Evolutionary conservation across 2,113 vertebrate genomes (phyloP).

Genomic region (Aphyosemion australe): DNA sequence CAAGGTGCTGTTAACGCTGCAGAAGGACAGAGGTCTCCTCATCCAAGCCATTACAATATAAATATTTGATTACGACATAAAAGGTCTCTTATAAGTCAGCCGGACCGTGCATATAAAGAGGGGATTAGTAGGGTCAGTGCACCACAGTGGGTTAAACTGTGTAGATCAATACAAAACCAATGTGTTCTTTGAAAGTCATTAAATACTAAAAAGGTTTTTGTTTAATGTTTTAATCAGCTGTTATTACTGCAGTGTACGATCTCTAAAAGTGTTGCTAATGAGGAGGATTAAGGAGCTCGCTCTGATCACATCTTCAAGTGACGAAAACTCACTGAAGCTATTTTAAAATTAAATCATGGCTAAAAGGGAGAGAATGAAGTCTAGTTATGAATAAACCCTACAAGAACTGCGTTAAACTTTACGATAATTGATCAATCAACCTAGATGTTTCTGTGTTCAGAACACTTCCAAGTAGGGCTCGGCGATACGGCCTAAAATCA

Average conservation of each 20-base stretch:
- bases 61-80: constrained; percentile 76
- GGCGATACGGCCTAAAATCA: no score
- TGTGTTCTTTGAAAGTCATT: constrained; percentile 50
- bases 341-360: no score
- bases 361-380: no score
- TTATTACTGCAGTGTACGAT: constrained; percentile 18
- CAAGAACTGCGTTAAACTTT: no score
- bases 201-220: constrained; percentile 56
- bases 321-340: no score
- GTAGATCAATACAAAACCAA: constrained; percentile 40
- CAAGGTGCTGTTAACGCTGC: constrained; percentile 44
- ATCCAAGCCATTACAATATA: constrained; percentile 64
- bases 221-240: constrained; percentile 49
- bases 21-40: constrained; percentile 45
- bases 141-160: constrained; percentile 44
- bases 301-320: no score
- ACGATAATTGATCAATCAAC: no score
- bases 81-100: constrained; percentile 51
- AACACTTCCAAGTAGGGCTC: no score
- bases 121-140: constrained; percentile 15
- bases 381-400: no score
- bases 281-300: background rate
- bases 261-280: constrained; percentile 40
- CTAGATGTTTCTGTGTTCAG: no score
- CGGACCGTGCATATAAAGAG: constrained; percentile 41